phyloP scores from a whole-genome alignment of 2,113 vertebrate species.

The Falco punctatus region DNA sequence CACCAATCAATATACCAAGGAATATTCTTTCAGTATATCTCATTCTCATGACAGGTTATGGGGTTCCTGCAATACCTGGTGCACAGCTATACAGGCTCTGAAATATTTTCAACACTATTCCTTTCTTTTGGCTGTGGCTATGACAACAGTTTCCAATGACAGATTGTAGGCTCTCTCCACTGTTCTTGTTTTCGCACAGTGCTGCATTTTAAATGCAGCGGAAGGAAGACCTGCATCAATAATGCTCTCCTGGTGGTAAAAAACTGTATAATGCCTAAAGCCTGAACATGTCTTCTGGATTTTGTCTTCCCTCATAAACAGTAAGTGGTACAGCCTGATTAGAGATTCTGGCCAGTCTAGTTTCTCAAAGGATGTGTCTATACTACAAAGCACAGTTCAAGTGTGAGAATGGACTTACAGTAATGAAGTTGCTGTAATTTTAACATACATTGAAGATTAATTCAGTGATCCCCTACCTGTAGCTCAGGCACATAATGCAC shows the following conservation, averaged over 20 bases:
- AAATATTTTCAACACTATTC: conserved; percentile 9
- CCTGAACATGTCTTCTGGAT: background rate
- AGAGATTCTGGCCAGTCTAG: background rate
- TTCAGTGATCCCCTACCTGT: background rate
- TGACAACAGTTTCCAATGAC: background rate
- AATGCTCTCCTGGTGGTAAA: conserved; percentile 22
- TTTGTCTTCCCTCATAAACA: background rate
- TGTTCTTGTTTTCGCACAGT: background rate
- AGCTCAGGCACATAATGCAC: background rate
- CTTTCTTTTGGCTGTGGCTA: background rate
- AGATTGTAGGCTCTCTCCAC: background rate
- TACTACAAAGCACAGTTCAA: background rate
- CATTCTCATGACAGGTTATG: background rate
- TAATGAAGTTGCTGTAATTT: background rate
- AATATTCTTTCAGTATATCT: background rate
- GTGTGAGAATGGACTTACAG: background rate
- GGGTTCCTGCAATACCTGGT: background rate
- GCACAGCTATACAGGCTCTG: background rate
- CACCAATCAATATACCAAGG: background rate
- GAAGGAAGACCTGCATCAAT: background rate
- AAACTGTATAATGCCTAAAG: conserved; percentile 33
- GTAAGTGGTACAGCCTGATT: background rate
- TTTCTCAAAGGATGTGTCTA: background rate
- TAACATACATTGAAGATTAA: background rate
- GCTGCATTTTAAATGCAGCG: conserved; percentile 13